Conservation (phyloP, 2,888 invertebrate species). For the Asteroscopus sphinx region DNA sequence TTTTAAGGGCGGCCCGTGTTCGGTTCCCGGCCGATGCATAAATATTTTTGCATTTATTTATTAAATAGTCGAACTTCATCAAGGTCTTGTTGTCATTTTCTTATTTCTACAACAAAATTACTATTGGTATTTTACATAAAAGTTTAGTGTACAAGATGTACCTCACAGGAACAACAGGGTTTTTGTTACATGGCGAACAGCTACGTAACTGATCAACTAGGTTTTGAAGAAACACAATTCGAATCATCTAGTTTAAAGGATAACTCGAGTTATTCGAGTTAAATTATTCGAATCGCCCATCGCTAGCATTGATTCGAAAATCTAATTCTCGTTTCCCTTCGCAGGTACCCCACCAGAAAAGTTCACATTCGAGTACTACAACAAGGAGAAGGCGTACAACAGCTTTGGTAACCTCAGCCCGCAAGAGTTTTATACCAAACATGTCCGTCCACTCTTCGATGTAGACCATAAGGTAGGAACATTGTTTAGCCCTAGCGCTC, state of each 20-base stretch:
- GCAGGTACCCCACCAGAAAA: slow-evolving; percentile 92
- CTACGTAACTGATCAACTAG: too few relatives aligned
- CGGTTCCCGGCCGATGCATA: slow-evolving; percentile 88
- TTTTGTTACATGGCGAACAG: too few relatives aligned
- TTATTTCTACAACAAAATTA: neutral
- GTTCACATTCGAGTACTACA: slow-evolving; percentile 96
- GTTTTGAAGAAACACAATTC: too few relatives aligned
- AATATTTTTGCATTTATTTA: slow-evolving; percentile 55
- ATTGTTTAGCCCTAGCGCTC: too few relatives aligned
- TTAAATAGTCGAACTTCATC: neutral
- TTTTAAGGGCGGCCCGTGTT: slow-evolving; percentile 88
- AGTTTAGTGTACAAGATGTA: too few relatives aligned
- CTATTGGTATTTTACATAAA: neutral
- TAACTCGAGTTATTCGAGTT: too few relatives aligned
- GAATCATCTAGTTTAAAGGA: too few relatives aligned
- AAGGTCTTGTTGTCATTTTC: neutral
- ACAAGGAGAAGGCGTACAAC: slow-evolving; percentile 93
- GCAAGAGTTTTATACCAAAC: slow-evolving; percentile 94
- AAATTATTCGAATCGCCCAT: too few relatives aligned
- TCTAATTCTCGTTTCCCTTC: too few relatives aligned
- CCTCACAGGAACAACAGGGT: too few relatives aligned
- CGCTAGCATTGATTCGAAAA: too few relatives aligned
- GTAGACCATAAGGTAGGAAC: slow-evolving; percentile 93
- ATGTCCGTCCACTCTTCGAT: slow-evolving; percentile 94
- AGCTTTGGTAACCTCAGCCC: slow-evolving; percentile 94